Base-by-base conservation (phyloP, 2,888 invertebrate genomes). In the Hyposoter dolosus region DNA sequence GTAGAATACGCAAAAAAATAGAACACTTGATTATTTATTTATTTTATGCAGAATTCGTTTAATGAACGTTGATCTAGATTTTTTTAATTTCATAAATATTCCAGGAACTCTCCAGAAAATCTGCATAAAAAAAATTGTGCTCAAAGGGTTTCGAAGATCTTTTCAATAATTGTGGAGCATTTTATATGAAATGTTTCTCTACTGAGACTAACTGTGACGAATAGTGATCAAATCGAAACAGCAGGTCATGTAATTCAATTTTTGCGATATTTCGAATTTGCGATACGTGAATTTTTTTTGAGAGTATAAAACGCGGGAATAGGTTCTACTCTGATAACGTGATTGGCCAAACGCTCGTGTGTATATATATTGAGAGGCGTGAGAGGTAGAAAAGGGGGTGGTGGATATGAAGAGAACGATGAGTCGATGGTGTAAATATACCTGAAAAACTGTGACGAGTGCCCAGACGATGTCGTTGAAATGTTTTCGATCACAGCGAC, bases 381-480 rank as follows among this genome's bases (percentile, higher is more conserved):
- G 53, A 74, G 3, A 74, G 23, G 43, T 40, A 19, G 0, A 28
- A 10, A 28, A n/a, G 23, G n/a, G 56, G 0, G 69, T 68, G 53
- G 43, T 35, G 35, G 19, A 32, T 32, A 19, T 19, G 40, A 60
- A 47, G 19, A 63, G 9, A 71, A 47, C 17, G 66, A 75, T 15
- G 56, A 43, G 43, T 43, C n/a, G 72, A 40, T 50, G 60, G 75
- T 82, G 68, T 56, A 78, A 78, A 74, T 93, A 89, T 95, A 98
- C 98, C 98, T 98, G 98, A 95, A 99, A 99, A 90, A 99, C 99
- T 94, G 99, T 99, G 95, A 99, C 98, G 92, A 98, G 98, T 92
- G 99, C 98, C 98, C 98, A 98, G 93, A 99, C 96, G 96, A 99
- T 97, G 96, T 98, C 98, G 97, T 99, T 98, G 97, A 98, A 99